Percentiles rank a stretch among this genome's conserved stretches.
phyloP scores from a whole-genome alignment of 1,140 invertebrate genomes.

The Zaprionus gabonicus region DNA sequence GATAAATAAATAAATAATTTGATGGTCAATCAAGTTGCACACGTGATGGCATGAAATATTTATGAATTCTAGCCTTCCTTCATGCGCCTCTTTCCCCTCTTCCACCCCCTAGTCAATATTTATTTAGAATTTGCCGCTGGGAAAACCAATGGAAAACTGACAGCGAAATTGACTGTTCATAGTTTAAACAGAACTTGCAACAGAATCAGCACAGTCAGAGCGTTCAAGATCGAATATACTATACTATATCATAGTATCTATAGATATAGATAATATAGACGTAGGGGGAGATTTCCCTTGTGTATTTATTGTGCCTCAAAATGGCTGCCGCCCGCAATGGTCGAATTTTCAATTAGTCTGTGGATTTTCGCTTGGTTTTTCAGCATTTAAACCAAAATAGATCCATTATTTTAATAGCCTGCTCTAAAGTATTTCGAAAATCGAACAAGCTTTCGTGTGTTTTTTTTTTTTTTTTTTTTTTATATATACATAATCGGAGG shows the following conservation, averaged over 20 bases:
- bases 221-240: neutral
- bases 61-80: slow-evolving; percentile 41
- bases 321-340: slow-evolving; percentile 51
- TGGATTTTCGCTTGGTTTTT: slow-evolving; percentile 35
- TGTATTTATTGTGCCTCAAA: slow-evolving; percentile 43
- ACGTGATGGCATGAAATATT: slow-evolving; percentile 69
- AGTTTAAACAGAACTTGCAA: slow-evolving; percentile 10
- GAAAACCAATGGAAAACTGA: slow-evolving; percentile 11
- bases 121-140: slow-evolving; percentile 35
- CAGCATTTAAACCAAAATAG: slow-evolving; percentile 67
- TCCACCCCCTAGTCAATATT: slow-evolving; percentile 16
- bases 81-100: too few relatives aligned
- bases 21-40: slow-evolving; percentile 58
- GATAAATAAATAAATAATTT: slow-evolving; percentile 64
- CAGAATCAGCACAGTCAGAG: neutral
- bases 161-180: neutral
- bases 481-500: too few relatives aligned
- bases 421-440: slow-evolving; percentile 78
- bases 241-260: neutral
- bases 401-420: slow-evolving; percentile 82
- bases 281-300: neutral
- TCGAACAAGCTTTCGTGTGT: slow-evolving; percentile 47
- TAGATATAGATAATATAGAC: neutral
- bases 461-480: too few relatives aligned
- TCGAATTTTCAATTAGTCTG: slow-evolving; percentile 43